Conservation (phyloP, 2,888 invertebrate genomes). For the Azorinus chamasolen region DNA sequence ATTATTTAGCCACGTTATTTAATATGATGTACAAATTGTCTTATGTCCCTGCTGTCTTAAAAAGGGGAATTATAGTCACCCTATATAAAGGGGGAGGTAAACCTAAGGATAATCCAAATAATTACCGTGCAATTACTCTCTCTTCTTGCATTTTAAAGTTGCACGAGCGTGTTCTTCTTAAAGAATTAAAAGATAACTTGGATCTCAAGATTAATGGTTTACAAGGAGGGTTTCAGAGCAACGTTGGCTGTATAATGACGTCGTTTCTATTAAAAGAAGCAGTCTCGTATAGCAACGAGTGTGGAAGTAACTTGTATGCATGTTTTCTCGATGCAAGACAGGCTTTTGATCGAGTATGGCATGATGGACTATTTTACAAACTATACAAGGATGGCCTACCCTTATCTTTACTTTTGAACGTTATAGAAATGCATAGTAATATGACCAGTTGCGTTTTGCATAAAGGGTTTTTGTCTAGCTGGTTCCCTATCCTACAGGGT, state of each 20-base stretch:
- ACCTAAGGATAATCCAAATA: constrained; percentile 30
- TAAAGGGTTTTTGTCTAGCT: constrained; percentile 1
- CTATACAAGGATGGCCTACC: background rate
- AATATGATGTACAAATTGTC: constrained; percentile 4
- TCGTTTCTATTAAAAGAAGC: constrained; percentile 18
- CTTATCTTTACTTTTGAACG: background rate
- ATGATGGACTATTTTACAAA: constrained; percentile 17
- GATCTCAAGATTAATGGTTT: background rate
- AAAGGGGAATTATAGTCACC: constrained; percentile 18
- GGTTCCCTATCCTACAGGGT: constrained; percentile 17
- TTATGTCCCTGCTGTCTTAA: constrained; percentile 14
- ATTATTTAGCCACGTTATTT: background rate
- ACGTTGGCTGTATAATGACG: constrained; percentile 23
- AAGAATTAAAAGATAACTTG: background rate
- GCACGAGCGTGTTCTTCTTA: constrained; percentile 13
- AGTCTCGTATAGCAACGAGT: background rate
- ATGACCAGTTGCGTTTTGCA: constrained; percentile 14
- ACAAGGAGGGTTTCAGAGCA: constrained; percentile 26
- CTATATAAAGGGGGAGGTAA: constrained; percentile 26
- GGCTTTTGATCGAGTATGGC: constrained; percentile 24
- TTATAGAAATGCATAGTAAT: background rate
- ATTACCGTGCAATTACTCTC: constrained; percentile 29
- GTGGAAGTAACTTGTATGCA: background rate
- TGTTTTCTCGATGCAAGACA: constrained; percentile 14
- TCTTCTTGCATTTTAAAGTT: constrained; percentile 23